Percentiles rank a stretch among this genome's conserved stretches.
phyloP scores from a whole-genome alignment of 2,888 invertebrate species.

The Lymantria dispar region DNA sequence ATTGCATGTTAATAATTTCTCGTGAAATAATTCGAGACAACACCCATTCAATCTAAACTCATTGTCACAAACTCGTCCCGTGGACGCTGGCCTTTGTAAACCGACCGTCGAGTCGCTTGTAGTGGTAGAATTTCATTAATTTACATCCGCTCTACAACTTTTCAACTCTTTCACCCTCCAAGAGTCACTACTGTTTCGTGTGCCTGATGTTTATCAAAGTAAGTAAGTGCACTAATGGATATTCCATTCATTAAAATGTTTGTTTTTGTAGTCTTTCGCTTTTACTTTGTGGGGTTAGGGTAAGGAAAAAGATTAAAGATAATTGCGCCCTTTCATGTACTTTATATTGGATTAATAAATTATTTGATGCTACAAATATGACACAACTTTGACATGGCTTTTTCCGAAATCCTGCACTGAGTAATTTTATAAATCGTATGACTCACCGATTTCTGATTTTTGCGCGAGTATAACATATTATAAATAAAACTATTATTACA shows the following conservation, averaged over 20 bases:
- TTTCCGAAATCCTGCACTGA: too few species aligned
- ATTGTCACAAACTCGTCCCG: slow-evolving; percentile 16
- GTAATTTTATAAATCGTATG: too few species aligned
- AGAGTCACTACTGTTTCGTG: slow-evolving; percentile 50
- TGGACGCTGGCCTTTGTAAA: slow-evolving; percentile 45
- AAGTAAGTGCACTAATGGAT: slow-evolving; percentile 8
- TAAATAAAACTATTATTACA: too few species aligned
- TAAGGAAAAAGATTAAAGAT: not conserved
- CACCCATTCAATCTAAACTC: slow-evolving; percentile 17
- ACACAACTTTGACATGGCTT: too few species aligned
- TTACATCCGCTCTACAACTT: slow-evolving; percentile 62
- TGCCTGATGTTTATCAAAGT: slow-evolving; percentile 28
- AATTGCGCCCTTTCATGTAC: not conserved
- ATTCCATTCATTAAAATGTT: slow-evolving; percentile 10
- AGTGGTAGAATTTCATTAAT: slow-evolving; percentile 67
- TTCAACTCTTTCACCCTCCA: slow-evolving; percentile 34
- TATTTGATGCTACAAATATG: not conserved
- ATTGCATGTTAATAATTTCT: not conserved
- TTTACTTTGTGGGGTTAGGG: not conserved
- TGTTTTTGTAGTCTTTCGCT: slow-evolving; percentile 1
- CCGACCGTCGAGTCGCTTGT: slow-evolving; percentile 35
- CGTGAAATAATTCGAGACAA: not conserved
- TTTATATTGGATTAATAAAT: not conserved
- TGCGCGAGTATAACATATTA: too few species aligned
- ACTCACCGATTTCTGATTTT: too few species aligned